These are phyloP conservation scores for Nebria ingens DNA, from an alignment of 1,140 invertebrate species.

Conservation along the genomic window DNA sequence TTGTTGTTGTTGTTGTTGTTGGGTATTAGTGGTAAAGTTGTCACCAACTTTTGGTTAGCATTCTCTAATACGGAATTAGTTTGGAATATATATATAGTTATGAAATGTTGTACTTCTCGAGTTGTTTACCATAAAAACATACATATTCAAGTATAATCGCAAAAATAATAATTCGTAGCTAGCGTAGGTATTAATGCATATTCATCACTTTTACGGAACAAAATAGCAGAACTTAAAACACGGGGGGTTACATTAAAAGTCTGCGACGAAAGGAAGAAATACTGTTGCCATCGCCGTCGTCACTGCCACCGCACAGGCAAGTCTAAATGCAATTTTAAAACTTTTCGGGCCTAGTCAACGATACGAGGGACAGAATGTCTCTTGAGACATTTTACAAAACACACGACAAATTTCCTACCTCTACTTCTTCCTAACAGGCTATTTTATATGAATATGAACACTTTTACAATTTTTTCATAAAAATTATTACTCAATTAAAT, in stretches of 20 bases:
- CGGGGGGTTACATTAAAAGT: slow-evolving; percentile 6
- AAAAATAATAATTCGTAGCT: slow-evolving; percentile 2
- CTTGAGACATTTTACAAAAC: background rate
- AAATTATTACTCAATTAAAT: too few species aligned
- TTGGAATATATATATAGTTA: too few species aligned
- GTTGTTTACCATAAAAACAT: slow-evolving; percentile 9
- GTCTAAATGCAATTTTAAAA: slow-evolving; percentile 9
- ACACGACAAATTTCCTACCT: slow-evolving; percentile 6
- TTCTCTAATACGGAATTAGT: too few species aligned
- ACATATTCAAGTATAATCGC: slow-evolving; percentile 5
- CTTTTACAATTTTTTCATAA: too few species aligned
- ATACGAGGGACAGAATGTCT: background rate
- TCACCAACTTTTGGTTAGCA: too few species aligned
- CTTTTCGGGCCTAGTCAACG: background rate
- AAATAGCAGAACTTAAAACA: background rate
- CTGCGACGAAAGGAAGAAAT: too few species aligned
- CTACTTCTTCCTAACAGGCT: too few species aligned
- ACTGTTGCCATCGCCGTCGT: too few species aligned
- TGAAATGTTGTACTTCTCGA: too few species aligned
- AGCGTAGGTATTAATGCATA: slow-evolving; percentile 1
- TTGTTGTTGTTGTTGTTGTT: too few species aligned
- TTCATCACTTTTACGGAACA: background rate
- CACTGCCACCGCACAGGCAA: background rate
- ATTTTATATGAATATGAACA: too few species aligned
- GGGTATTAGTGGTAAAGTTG: too few species aligned